Percentiles rank a stretch among this genome's conserved stretches.
These are phyloP conservation scores for Drosophila saltans DNA, from an alignment of 1,140 invertebrate species.

Conservation along the genomic window DNA sequence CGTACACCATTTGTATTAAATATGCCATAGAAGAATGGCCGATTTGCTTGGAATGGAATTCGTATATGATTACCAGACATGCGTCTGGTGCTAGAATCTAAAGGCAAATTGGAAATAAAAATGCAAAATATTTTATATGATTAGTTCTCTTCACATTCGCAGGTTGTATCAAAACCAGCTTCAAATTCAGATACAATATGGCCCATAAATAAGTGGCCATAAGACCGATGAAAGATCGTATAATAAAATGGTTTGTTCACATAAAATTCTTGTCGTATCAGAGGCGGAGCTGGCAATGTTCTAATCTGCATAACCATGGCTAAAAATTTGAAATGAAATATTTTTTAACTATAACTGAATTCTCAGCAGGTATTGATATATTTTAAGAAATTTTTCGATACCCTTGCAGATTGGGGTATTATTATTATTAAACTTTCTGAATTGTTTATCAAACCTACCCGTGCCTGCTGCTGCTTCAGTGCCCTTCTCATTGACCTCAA, in stretches of 20 bases:
- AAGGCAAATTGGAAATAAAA: background rate
- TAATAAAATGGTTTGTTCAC: conserved; percentile 60
- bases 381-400: background rate
- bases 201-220: conserved; percentile 52
- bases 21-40: conserved; percentile 1
- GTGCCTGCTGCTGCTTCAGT: conserved; percentile 85
- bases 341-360: background rate
- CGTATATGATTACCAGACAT: background rate
- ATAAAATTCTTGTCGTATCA: conserved; percentile 30
- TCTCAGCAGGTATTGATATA: background rate
- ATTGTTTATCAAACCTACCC: conserved; percentile 42
- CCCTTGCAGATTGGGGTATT: background rate
- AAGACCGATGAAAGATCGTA: conserved; percentile 35
- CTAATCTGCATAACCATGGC: background rate
- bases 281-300: background rate
- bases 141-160: background rate
- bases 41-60: background rate
- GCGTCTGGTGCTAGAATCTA: background rate
- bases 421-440: too few relatives aligned
- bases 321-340: background rate
- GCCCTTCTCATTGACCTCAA: conserved; percentile 87
- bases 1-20: background rate
- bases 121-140: background rate
- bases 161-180: background rate
- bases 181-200: background rate